Evolutionary conservation across 2,797 vertebrate species (phyloP), one percentile per base, ranked within the genome.

Genomic region (Esox lucius): DNA sequence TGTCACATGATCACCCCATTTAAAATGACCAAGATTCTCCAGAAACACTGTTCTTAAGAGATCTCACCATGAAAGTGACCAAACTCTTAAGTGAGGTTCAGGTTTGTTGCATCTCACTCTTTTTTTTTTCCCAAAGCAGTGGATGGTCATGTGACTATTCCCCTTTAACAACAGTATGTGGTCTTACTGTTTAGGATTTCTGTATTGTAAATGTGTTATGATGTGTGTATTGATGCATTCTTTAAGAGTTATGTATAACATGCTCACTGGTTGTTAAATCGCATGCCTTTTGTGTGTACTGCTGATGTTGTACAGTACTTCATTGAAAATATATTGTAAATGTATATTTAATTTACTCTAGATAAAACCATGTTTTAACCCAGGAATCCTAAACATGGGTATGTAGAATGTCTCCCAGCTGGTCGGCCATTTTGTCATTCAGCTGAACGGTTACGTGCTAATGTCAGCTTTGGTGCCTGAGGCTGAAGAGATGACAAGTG

Each of bases 401-500:
- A 15, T 66, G 39, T 48, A 39, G 16, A 1, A 12, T 24, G 12
- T 64, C 19, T 39, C 67, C 22, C 26, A 69, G 66, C 61, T 22
- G 70, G 69, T 74, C 13, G 42, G 61, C 53, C 1, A 16, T 1
- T 51, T 62, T 74, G 62, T 69, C 71, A 71, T 74, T 31, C 13
- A 67, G 68, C 22, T 17, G 19, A 39, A 33, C 11, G 71, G 12
- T 31, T 11, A 15, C 7, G 76, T 68, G 46, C 67, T 62, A 6
- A 69, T 73, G 73, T 53, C 26, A 64, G 75, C 72, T 4, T 26
- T 5, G 16, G 68, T 68, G n/a, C 53, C 33, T 0, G 16, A 59
- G 56, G 56, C 72, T 12, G 68, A 67, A 66, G 16, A 42, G 70
- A 72, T 61, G 33, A 67, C 35, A 65, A 68, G 59, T 65, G 74